Evolutionary conservation across 2,113 vertebrate genomes (phyloP).

Genomic region (Dasyornis broadbenti): DNA sequence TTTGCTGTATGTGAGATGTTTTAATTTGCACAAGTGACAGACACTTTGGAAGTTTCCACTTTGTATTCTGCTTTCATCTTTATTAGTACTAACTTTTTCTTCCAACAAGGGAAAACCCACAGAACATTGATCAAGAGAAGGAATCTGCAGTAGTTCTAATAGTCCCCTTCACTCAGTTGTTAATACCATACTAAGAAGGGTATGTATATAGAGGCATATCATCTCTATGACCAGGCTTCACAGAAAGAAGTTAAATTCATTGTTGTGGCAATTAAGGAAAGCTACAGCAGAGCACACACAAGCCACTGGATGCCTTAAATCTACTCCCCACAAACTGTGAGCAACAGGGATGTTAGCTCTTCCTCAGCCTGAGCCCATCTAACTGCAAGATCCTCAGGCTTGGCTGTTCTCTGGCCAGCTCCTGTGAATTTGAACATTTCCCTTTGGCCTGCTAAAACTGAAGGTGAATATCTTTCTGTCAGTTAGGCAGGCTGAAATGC

Average conservation of each 20-base stretch:
- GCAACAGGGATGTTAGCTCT: neutral
- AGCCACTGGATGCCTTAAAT: neutral
- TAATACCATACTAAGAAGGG: neutral
- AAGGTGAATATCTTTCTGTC: neutral
- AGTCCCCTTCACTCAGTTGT: neutral
- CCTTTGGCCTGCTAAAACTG: neutral
- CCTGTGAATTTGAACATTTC: neutral
- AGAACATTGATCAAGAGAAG: neutral
- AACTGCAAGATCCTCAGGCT: neutral
- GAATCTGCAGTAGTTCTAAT: neutral
- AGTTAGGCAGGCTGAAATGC: neutral
- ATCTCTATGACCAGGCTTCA: neutral
- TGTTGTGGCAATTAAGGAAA: neutral
- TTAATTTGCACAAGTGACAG: neutral
- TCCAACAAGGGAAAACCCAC: neutral
- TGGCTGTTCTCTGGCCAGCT: neutral
- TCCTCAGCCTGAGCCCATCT: neutral
- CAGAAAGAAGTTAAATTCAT: neutral
- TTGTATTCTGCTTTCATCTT: neutral
- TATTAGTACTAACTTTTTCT: neutral
- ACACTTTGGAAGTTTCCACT: neutral
- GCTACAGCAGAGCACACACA: neutral
- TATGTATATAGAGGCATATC: neutral
- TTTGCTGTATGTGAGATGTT: neutral
- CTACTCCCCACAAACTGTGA: neutral